Percentiles rank a stretch among this genome's conserved stretches.
phyloP scores from a whole-genome alignment of 2,888 invertebrate species.

The Cataglyphis rosenhaueri region DNA sequence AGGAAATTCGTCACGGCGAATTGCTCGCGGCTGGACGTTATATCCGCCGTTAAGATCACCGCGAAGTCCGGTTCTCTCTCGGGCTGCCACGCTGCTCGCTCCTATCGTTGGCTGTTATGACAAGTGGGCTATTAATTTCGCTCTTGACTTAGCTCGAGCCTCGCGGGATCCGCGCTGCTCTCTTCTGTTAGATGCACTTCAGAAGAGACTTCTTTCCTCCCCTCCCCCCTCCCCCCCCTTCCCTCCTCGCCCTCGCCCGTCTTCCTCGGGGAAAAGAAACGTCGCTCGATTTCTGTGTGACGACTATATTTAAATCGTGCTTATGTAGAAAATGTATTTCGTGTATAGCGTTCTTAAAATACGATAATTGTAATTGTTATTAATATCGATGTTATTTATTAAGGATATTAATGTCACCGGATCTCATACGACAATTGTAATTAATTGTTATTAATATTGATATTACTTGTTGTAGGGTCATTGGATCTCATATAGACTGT shows the following conservation, averaged over 20 bases:
- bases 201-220: slow-evolving; percentile 24
- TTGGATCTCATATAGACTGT: no score
- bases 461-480: background rate
- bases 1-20: slow-evolving; percentile 76
- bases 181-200: slow-evolving; percentile 37
- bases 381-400: background rate
- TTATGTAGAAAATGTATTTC: slow-evolving; percentile 23
- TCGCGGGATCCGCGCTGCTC: slow-evolving; percentile 49
- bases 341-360: background rate
- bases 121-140: slow-evolving; percentile 74
- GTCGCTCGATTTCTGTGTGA: slow-evolving; percentile 50
- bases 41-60: slow-evolving; percentile 63
- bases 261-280: slow-evolving; percentile 21
- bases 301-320: slow-evolving; percentile 47
- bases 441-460: background rate
- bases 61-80: slow-evolving; percentile 64
- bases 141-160: slow-evolving; percentile 62
- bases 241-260: slow-evolving; percentile 1
- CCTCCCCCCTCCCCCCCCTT: background rate
- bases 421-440: background rate
- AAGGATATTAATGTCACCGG: background rate
- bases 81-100: slow-evolving; percentile 51
- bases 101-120: slow-evolving; percentile 74
- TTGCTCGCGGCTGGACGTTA: slow-evolving; percentile 68
- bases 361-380: background rate